Evolutionary conservation across 2,797 vertebrate genomes (phyloP).

Genomic region (Takifugu ocellatus): DNA sequence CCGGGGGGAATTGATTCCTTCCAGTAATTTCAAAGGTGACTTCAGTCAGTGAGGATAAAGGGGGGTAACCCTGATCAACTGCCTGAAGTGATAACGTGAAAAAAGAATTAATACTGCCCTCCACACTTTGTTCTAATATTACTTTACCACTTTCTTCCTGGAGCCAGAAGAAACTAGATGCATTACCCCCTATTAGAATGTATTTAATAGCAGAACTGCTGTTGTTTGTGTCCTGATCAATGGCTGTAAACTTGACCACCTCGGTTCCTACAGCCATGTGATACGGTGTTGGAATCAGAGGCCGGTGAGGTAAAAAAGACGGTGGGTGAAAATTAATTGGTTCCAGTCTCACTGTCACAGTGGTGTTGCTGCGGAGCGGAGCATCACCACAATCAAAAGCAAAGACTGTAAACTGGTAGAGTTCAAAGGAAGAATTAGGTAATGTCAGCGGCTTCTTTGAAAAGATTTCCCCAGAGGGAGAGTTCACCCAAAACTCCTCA

Average conservation of each 20-base stretch:
- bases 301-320: slow-evolving; percentile 58
- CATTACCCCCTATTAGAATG: slow-evolving; percentile 65
- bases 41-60: slow-evolving; percentile 61
- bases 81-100: slow-evolving; percentile 60
- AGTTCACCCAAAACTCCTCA: slow-evolving; percentile 72
- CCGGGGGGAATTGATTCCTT: slow-evolving; percentile 68
- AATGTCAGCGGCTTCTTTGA: slow-evolving; percentile 65
- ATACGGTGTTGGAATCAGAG: slow-evolving; percentile 61
- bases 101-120: slow-evolving; percentile 37
- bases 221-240: slow-evolving; percentile 64
- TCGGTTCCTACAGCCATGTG: slow-evolving; percentile 60
- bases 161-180: slow-evolving; percentile 69
- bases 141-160: slow-evolving; percentile 63
- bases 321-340: slow-evolving; percentile 70
- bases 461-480: slow-evolving; percentile 67
- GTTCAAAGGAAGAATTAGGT: slow-evolving; percentile 40
- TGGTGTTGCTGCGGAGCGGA: slow-evolving; percentile 50
- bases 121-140: slow-evolving; percentile 54
- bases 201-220: slow-evolving; percentile 59
- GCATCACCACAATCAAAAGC: slow-evolving; percentile 67
- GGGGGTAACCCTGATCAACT: slow-evolving; percentile 66
- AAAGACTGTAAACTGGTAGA: slow-evolving; percentile 57
- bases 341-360: slow-evolving; percentile 64
- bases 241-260: slow-evolving; percentile 64
- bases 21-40: slow-evolving; percentile 68